Evolutionary conservation across 2,113 vertebrate genomes (phyloP).

Genomic region (Aspiorhynchus laticeps): DNA sequence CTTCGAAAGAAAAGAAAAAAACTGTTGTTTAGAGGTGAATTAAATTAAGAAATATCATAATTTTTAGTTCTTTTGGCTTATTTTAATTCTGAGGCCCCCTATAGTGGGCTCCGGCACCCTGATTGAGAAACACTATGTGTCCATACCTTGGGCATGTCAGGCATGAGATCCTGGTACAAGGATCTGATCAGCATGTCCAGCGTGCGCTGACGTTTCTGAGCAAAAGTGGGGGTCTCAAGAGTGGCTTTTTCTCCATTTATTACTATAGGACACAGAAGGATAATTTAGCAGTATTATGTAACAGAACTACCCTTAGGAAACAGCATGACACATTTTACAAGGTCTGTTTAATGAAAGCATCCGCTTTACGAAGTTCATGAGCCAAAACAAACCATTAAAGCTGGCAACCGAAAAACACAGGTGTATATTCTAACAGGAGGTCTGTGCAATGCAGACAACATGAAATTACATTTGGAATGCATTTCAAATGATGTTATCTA

Average conservation of each 20-base stretch:
- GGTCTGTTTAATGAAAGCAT: not conserved
- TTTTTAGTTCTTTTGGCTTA: not conserved
- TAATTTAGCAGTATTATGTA: not conserved
- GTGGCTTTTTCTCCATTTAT: conserved; percentile 99
- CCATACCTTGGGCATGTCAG: conserved; percentile 93
- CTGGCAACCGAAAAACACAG: not conserved
- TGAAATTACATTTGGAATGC: not conserved
- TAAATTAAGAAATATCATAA: not conserved
- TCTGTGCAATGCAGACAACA: not conserved
- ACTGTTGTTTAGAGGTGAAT: too few species aligned
- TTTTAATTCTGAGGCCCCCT: not conserved
- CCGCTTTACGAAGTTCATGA: not conserved
- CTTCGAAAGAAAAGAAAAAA: too few species aligned
- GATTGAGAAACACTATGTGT: conserved; percentile 5
- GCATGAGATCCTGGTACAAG: conserved; percentile 94
- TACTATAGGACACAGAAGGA: conserved; percentile 74
- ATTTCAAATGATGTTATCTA: not conserved
- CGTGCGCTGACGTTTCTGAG: conserved; percentile 96
- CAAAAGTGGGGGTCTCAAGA: conserved; percentile 96
- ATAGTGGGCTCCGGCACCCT: not conserved
- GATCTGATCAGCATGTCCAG: conserved; percentile 98
- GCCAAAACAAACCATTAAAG: conserved; percentile 12
- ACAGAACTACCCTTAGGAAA: not conserved
- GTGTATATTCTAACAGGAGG: not conserved
- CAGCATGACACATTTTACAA: not conserved